A percentile compares a stretch with the other conserved stretches of the same genome.
phyloP scores from a whole-genome alignment of 2,113 vertebrate genomes.

The Elgaria multicarinata region DNA sequence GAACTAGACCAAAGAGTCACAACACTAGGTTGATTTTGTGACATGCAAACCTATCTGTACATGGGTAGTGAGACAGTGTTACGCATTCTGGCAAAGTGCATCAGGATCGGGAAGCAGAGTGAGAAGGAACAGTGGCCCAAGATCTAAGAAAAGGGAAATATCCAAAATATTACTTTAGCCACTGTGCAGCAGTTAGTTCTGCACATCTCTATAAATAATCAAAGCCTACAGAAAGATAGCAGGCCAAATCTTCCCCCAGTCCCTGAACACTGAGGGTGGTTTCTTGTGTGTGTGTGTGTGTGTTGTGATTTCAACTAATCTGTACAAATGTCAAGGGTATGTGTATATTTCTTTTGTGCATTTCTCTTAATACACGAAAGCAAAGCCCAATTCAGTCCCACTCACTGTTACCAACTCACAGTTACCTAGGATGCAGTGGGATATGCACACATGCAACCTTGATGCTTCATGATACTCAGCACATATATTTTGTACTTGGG shows the following conservation, averaged over 20 bases:
- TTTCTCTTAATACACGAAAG: not conserved
- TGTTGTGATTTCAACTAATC: too few relatives aligned
- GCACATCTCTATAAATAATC: constrained; percentile 52
- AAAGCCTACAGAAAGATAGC: not conserved
- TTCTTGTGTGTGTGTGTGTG: not conserved
- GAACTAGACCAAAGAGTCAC: not conserved
- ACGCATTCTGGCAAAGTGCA: not conserved
- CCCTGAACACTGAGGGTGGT: not conserved
- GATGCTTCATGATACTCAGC: not conserved
- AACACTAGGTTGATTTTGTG: not conserved
- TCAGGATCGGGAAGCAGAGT: not conserved
- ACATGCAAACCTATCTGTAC: not conserved
- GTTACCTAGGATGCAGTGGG: not conserved
- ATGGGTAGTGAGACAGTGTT: not conserved
- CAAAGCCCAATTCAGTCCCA: not conserved
- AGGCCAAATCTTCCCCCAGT: not conserved
- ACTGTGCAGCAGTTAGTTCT: not conserved
- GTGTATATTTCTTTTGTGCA: not conserved
- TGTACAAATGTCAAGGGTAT: not conserved
- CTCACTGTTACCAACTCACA: too few relatives aligned
- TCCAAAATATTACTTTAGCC: not conserved
- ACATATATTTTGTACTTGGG: not conserved
- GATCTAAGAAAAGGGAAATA: not conserved
- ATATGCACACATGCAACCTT: not conserved
- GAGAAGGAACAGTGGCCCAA: not conserved